Evolutionary conservation across 1,140 invertebrate species (phyloP).

Genomic region (Lanistes nyassanus): DNA sequence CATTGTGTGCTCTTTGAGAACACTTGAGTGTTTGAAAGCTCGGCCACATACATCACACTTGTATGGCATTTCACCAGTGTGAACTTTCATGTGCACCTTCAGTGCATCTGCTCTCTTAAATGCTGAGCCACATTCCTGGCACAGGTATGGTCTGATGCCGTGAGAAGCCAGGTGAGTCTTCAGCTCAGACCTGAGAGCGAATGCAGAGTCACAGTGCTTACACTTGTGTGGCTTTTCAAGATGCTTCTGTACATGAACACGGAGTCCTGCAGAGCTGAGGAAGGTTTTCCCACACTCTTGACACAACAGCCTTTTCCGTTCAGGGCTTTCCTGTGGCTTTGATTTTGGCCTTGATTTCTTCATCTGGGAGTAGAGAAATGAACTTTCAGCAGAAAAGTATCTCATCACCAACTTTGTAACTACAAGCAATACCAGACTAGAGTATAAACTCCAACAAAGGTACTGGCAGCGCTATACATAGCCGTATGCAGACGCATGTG

Average conservation of each 20-base stretch:
- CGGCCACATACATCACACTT: slow-evolving; percentile 68
- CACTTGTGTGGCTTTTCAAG: slow-evolving; percentile 72
- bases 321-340: no score
- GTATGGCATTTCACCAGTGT: slow-evolving; percentile 78
- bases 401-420: no score
- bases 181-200: background rate
- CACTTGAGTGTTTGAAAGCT: slow-evolving; percentile 22
- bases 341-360: no score
- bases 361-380: no score
- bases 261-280: slow-evolving; percentile 3
- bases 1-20: slow-evolving; percentile 11
- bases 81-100: slow-evolving; percentile 55
- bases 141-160: slow-evolving; percentile 13
- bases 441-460: no score
- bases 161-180: slow-evolving; percentile 1
- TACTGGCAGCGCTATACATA: no score
- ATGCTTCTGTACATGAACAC: slow-evolving; percentile 67
- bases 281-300: slow-evolving; percentile 15
- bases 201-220: slow-evolving; percentile 6
- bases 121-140: slow-evolving; percentile 11
- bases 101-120: slow-evolving; percentile 14
- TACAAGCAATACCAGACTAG: no score
- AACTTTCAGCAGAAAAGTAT: no score
- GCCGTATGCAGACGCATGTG: no score
- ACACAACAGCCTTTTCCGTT: slow-evolving; percentile 15